Evolutionary conservation across 2,113 vertebrate species (phyloP), one percentile per base, ranked within the genome.

Genomic region (Clupea harengus): DNA sequence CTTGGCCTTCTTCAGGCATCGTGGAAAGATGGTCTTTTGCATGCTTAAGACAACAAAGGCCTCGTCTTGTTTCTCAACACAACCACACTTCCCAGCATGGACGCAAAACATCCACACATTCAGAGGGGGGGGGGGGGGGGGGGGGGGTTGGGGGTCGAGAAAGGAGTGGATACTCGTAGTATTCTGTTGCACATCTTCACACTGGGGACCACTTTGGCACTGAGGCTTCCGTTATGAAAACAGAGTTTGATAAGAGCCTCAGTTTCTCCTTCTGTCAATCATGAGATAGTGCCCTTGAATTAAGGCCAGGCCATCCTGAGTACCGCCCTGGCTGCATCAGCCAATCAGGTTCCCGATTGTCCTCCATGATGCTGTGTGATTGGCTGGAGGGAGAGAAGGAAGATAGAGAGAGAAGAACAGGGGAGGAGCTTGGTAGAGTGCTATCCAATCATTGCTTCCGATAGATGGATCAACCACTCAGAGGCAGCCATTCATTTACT

Each of bases 311-410:
- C 95, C 95, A 96, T 88, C 93, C 94, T 83, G 91, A 83, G 87
- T 94, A 92, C 87, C 93, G 94, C 90, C 94, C 94, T 87, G 93
- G 94, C 90, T 91, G 95, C 92, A 94, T 92, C 94, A 94, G 90
- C 95, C 95, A 96, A 91, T 94, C 95, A 95, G 92, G 92, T 95
- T 94, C 95, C 95, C 94, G 94, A 94, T 92, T 95, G 94, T 95
- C 94, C 94, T 95, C 95, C 91, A 95, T 91, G 93, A 95, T 92
- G 95, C 95, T 96, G 89, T 93, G 95, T 90, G 95, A 94, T 92
- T 96, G 95, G 94, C 95, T 96, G 91, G 82, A 91, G 88, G 89
- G 90, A 92, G 90, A 92, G 89, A 91, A 89, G 89, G 91, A 91
- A 93, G 89, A 94, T 88, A 94, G 88, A 94, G 92, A 94, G 93